Evolutionary conservation across 2,113 vertebrate species (phyloP).

Genomic region (Zosterops pallidus): DNA sequence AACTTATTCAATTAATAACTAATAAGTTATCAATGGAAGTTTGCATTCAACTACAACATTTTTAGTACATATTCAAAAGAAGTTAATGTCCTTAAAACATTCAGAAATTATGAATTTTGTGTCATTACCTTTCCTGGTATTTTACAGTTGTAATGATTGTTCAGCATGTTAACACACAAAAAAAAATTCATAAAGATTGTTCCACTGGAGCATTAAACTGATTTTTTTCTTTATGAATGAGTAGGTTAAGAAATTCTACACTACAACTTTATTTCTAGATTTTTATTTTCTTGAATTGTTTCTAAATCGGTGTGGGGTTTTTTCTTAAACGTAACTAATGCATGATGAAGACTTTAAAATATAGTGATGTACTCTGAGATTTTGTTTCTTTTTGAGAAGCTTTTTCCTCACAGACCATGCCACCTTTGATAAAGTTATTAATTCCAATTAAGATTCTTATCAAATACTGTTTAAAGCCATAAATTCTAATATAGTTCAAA

Average conservation of each 20-base stretch:
- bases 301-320: background rate
- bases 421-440: background rate
- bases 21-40: background rate
- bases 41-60: background rate
- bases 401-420: background rate
- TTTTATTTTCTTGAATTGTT: background rate
- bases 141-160: background rate
- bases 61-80: background rate
- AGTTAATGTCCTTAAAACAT: background rate
- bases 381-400: background rate
- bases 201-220: background rate
- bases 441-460: background rate
- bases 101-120: background rate
- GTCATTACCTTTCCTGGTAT: background rate
- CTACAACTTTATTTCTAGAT: background rate
- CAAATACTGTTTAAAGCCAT: background rate
- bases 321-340: background rate
- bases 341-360: background rate
- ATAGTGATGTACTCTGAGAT: background rate
- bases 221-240: background rate
- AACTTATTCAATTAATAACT: background rate
- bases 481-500: background rate
- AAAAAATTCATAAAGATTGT: rapidly evolving
- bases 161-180: background rate
- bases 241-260: background rate